Percentiles rank a stretch among this genome's conserved stretches.
Conservation (phyloP, 2,797 vertebrate species). For the Lophotriccus pileatus region DNA sequence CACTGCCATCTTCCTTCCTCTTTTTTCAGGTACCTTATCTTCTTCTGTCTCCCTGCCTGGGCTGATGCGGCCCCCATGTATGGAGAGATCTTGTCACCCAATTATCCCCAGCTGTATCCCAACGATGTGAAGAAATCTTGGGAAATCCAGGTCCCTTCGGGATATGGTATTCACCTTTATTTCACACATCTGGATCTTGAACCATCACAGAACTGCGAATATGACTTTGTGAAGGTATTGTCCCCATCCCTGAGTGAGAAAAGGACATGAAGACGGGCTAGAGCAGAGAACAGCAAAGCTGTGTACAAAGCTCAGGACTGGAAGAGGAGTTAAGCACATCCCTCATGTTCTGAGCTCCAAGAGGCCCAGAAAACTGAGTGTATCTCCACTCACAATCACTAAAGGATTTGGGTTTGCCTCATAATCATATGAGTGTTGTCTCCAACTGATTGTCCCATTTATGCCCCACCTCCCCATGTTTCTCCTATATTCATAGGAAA, state of each 20-base stretch:
- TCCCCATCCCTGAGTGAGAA: fast-evolving
- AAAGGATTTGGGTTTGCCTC: neutral
- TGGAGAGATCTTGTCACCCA: slow-evolving; percentile 85
- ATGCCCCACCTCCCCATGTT: neutral
- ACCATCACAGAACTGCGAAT: slow-evolving; percentile 83
- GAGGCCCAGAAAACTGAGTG: neutral
- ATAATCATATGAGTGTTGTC: neutral
- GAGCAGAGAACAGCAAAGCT: neutral
- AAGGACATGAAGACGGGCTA: neutral
- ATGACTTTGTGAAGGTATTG: slow-evolving; percentile 86
- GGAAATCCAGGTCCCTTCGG: slow-evolving; percentile 82
- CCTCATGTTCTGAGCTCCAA: neutral
- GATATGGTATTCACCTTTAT: slow-evolving; percentile 82
- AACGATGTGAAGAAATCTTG: slow-evolving; percentile 78
- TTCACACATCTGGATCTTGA: slow-evolving; percentile 90
- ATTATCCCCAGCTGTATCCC: slow-evolving; percentile 84
- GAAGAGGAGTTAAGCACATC: neutral
- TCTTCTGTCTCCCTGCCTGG: slow-evolving; percentile 54
- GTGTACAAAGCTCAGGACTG: neutral
- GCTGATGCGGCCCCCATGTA: slow-evolving; percentile 76
- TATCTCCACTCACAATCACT: neutral
- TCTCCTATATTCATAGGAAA: neutral
- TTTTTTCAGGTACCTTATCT: slow-evolving; percentile 60
- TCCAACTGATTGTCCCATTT: neutral
- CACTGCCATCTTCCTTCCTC: neutral